phyloP scores from a whole-genome alignment of 2,113 vertebrate species.

The Myrmecobius fasciatus region DNA sequence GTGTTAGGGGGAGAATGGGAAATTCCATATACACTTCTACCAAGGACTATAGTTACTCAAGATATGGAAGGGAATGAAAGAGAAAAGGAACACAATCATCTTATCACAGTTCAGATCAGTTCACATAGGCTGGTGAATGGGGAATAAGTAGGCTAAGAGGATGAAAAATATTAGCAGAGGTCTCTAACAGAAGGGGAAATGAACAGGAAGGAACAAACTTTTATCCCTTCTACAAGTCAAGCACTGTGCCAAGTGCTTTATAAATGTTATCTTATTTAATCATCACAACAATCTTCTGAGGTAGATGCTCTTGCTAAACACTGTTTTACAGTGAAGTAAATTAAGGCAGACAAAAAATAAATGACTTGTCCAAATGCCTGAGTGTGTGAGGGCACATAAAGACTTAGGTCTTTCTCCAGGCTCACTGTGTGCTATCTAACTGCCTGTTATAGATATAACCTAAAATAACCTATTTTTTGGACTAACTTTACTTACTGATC shows the following conservation, averaged over 20 bases:
- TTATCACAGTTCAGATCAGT: neutral
- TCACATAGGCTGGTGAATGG: neutral
- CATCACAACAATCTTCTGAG: neutral
- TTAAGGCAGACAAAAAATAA: neutral
- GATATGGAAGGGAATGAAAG: neutral
- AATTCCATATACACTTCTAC: neutral
- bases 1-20: neutral
- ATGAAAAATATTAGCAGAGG: neutral
- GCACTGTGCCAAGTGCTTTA: neutral
- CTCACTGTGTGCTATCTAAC: neutral
- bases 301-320: neutral
- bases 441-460: neutral
- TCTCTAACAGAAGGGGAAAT: neutral
- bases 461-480: neutral
- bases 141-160: neutral
- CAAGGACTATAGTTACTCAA: neutral
- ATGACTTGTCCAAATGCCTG: neutral
- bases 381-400: neutral
- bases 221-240: neutral
- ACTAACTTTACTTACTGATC: neutral
- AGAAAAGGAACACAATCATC: neutral
- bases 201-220: neutral
- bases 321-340: neutral
- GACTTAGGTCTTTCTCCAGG: neutral
- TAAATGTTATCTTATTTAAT: constrained; percentile 16